Evolutionary conservation across 2,888 invertebrate genomes (phyloP).

Genomic region (Epirrhoe tristata): DNA sequence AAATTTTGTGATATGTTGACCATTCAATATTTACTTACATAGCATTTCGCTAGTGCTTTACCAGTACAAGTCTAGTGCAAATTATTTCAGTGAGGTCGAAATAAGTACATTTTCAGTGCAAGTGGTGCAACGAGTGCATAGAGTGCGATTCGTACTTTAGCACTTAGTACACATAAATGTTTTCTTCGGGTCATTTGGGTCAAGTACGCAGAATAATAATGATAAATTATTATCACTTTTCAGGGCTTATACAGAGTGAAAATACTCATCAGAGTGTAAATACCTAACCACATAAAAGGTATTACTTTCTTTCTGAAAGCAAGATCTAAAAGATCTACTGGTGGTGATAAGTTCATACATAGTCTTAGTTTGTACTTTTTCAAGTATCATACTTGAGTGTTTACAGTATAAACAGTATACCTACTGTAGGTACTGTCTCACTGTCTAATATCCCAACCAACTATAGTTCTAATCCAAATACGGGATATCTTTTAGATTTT

Average conservation of each 20-base stretch:
- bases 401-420: too few species aligned
- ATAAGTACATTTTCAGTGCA: conserved; percentile 9
- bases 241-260: not conserved
- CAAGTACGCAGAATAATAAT: conserved; percentile 1
- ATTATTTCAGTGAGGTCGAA: not conserved
- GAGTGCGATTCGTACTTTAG: conserved; percentile 5
- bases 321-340: too few species aligned
- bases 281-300: not conserved
- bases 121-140: conserved; percentile 2
- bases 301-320: too few species aligned
- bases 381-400: too few species aligned
- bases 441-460: not conserved
- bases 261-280: not conserved
- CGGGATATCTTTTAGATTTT: conserved; percentile 33
- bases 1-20: not conserved
- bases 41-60: not conserved
- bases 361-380: too few species aligned
- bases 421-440: too few species aligned
- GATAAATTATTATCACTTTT: not conserved
- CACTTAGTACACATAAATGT: conserved; percentile 1
- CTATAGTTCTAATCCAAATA: conserved; percentile 19
- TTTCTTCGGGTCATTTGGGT: not conserved
- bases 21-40: not conserved
- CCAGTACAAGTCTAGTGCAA: not conserved
- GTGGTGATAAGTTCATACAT: too few species aligned